Evolutionary conservation across 2,888 invertebrate species (phyloP).

Genomic region (Limnephilus rhombicus): DNA sequence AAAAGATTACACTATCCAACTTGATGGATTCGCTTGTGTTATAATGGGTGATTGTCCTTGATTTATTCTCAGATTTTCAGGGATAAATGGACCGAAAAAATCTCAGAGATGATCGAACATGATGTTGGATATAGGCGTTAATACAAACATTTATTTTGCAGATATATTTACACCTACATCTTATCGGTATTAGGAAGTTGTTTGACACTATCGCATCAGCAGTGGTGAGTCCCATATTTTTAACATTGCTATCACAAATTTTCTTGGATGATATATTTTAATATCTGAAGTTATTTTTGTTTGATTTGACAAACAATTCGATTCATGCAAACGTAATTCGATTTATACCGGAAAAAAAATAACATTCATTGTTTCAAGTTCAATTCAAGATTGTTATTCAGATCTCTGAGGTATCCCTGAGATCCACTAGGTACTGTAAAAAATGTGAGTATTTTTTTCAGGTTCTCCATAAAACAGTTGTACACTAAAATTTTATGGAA

Average conservation of each 20-base stretch:
- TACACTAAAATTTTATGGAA: too few relatives aligned
- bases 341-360: background rate
- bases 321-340: background rate
- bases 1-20: constrained; percentile 20
- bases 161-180: background rate
- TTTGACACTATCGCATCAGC: background rate
- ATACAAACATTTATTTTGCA: background rate
- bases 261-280: background rate
- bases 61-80: constrained; percentile 8
- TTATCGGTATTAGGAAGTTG: background rate
- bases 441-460: too few relatives aligned
- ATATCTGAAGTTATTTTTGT: background rate
- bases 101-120: background rate
- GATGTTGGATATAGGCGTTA: background rate
- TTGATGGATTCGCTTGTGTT: constrained; percentile 25
- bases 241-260: too few relatives aligned
- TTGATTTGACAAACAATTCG: background rate
- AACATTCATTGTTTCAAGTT: background rate
- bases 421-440: too few relatives aligned
- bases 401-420: too few relatives aligned
- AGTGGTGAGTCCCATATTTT: background rate
- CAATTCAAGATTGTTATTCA: background rate
- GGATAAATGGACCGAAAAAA: constrained; percentile 1
- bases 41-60: constrained; percentile 25
- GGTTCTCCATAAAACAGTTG: too few relatives aligned